These are phyloP conservation scores for Clarias fuscus DNA, from an alignment of 2,797 vertebrate genomes.

Conservation along the genomic window DNA sequence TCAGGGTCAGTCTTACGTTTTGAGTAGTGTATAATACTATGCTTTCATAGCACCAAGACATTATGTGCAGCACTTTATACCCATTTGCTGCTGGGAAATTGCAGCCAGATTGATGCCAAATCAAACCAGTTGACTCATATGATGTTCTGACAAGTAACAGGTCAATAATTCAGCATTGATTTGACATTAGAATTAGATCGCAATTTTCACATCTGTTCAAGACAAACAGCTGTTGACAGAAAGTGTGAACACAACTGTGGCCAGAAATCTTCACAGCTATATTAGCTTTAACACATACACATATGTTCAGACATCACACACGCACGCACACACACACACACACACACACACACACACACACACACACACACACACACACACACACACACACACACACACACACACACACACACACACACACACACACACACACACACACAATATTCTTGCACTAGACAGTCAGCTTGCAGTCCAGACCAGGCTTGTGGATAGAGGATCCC, in stretches of 20 bases:
- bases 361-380: no score
- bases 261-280: slow-evolving; percentile 14
- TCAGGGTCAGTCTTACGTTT: slow-evolving; percentile 1
- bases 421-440: background rate
- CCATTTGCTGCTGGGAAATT: slow-evolving; percentile 18
- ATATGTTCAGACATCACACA: background rate
- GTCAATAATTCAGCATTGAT: slow-evolving; percentile 36
- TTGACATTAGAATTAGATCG: slow-evolving; percentile 32
- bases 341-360: background rate
- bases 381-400: background rate
- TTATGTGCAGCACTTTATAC: slow-evolving; percentile 29
- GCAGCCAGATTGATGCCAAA: slow-evolving; percentile 14
- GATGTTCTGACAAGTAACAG: slow-evolving; percentile 32
- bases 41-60: slow-evolving; percentile 18
- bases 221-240: slow-evolving; percentile 30
- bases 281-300: slow-evolving; percentile 20
- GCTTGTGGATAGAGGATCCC: slow-evolving; percentile 13
- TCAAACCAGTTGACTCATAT: slow-evolving; percentile 13
- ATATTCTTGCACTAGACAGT: background rate
- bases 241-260: slow-evolving; percentile 26
- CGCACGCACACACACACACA: background rate
- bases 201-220: slow-evolving; percentile 38
- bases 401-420: background rate
- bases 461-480: slow-evolving; percentile 7
- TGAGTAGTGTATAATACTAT: slow-evolving; percentile 27